Evolutionary conservation across 2,888 invertebrate genomes (phyloP), one percentile per base, ranked within the genome.

Genomic region (Slavum lentiscoides): DNA sequence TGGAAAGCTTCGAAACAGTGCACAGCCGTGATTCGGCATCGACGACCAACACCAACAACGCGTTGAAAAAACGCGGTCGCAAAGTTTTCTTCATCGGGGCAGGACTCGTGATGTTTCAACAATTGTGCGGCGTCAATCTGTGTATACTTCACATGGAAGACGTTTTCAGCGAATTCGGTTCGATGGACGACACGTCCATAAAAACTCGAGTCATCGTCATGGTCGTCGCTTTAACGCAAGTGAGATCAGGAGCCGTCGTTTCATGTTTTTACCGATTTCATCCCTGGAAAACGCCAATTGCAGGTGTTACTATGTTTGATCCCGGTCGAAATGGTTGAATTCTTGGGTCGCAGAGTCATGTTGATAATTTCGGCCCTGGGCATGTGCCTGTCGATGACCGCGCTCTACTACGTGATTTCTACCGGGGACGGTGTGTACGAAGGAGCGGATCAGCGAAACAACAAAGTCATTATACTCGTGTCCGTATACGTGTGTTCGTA

Each of bases 61-160:
- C 21, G 58, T 8, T 2, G 43, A 67, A 15, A 49, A 17, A 2
- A 2, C 66, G 66, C 39, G 21, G 2, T 21, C 7, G 43, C 0
- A 39, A 6, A 9, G 39, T 67, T 0, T 6, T 21, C 21, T 13
- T n/a, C 0, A 21, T 62, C 21, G 53, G 62, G 0, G 0, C 9
- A 13, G 64, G 17, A n/a, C 49, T 74, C n/a, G 15, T 64, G n/a
- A 21, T 74, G n/a, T 21, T 74, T 5, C 74, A 74, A 21, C 74
- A 64, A 15, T 49, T 30, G 15, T 64, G 74, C 37, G 74, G 62
- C 0, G 74, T 15, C 4, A 64, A n/a, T 13, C 13, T 37, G 30
- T 3, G n/a, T 30, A 64, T 37, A 5, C 64, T 74, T 15, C 30
- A 64, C 37, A 19, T 13, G 8, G 53, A 64, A 74, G 8, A 23